Conservation (phyloP, 35 echinoderm and acorn worm genomes). For the Apostichopus japonicus region DNA sequence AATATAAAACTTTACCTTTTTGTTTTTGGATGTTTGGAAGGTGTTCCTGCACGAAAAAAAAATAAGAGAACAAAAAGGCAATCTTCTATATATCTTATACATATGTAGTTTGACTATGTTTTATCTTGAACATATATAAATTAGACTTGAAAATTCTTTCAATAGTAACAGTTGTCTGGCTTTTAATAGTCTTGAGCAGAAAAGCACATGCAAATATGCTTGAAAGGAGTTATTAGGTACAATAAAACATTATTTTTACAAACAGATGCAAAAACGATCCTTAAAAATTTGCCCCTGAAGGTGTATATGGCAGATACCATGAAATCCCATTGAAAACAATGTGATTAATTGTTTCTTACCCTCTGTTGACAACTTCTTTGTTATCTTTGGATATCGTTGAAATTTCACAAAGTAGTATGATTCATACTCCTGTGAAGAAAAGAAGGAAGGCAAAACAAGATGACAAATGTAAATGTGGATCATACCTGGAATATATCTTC, state of each 20-base stretch:
- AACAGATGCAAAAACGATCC: too few species aligned
- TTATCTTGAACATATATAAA: too few species aligned
- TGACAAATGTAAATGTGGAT: not conserved
- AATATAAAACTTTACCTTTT: slow-evolving; percentile 1
- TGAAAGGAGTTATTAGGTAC: too few species aligned
- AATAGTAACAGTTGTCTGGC: too few species aligned
- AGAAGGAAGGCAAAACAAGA: not conserved
- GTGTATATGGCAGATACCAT: too few species aligned
- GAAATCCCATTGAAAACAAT: not conserved
- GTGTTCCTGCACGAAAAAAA: not conserved
- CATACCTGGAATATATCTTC: too few species aligned
- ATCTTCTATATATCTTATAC: not conserved
- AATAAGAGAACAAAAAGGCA: not conserved
- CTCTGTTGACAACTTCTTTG: slow-evolving; percentile 90
- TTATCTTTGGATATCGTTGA: slow-evolving; percentile 95
- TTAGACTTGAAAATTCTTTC: too few species aligned
- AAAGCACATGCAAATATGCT: too few species aligned
- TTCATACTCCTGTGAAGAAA: slow-evolving; percentile 91
- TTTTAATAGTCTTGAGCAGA: too few species aligned
- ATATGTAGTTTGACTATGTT: too few species aligned
- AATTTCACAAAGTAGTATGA: slow-evolving; percentile 98
- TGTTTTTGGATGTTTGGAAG: slow-evolving; percentile 19
- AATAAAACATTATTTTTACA: too few species aligned
- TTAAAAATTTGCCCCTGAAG: too few species aligned
- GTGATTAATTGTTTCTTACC: not conserved